A percentile compares a stretch with the other conserved stretches of the same genome.
Evolutionary conservation across 2,888 invertebrate genomes (phyloP).

Genomic region (Rhogogaster chlorosoma): DNA sequence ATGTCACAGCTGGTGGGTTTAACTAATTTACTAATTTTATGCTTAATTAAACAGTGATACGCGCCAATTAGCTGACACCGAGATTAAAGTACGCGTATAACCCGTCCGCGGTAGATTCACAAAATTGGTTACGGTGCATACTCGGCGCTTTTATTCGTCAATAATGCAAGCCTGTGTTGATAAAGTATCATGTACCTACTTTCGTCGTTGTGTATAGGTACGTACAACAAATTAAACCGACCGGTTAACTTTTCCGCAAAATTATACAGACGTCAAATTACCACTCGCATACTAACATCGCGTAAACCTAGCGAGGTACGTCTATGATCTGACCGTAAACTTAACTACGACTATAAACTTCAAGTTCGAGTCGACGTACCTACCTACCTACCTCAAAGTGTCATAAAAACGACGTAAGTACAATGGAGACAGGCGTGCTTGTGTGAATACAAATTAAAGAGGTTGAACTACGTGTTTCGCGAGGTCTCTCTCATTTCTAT

Average conservation of each 20-base stretch:
- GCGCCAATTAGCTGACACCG: constrained; percentile 44
- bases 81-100: constrained; percentile 29
- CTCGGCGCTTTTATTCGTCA: neutral
- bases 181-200: neutral
- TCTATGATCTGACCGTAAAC: neutral
- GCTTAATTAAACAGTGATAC: constrained; percentile 67
- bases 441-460: constrained; percentile 17
- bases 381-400: constrained; percentile 28
- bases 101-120: constrained; percentile 20
- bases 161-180: constrained; percentile 2
- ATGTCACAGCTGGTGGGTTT: constrained; percentile 56
- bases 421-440: constrained; percentile 15
- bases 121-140: constrained; percentile 24
- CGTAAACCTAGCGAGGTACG: neutral
- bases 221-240: neutral
- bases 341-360: constrained; percentile 20
- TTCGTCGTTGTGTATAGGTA: neutral
- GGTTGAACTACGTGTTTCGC: neutral
- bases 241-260: neutral
- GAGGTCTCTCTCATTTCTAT: neutral
- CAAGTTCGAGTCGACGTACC: constrained; percentile 4
- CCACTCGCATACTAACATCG: neutral
- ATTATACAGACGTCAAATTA: neutral
- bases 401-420: constrained; percentile 9
- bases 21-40: constrained; percentile 72